Base-by-base conservation (phyloP, 2,113 vertebrate species). In the Morone chrysops region DNA sequence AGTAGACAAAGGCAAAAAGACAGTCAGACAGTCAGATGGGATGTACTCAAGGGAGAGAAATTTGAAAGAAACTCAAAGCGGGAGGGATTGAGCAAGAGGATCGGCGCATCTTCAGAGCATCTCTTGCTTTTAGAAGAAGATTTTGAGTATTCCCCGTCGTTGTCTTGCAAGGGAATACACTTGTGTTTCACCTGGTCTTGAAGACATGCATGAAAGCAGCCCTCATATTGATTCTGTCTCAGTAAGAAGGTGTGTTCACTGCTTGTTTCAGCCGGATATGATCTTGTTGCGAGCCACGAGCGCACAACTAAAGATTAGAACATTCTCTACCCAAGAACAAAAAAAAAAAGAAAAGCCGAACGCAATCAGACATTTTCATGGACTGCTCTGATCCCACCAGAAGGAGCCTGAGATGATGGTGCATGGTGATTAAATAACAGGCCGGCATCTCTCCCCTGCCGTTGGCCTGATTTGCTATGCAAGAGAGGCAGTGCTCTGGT, bases 401-500 rank as follows among this genome's bases (percentile, higher is more conserved):
- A 62, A 77, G 75, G 67, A 83, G 78, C 51, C 40, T 17, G 78
- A 81, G 87, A 90, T 75, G 84, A 87, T 84, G 80, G 82, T 67
- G 74, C 67, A 9, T 80, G 84, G 82, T 84, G 89, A 90, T 91
- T 92, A 89, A 93, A 92, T 92, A 92, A 91, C 87, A 80, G 87
- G 59, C 87, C 74, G n/a, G 70, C 75, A 5, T 74, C 75, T 65
- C 90, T 83, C 89, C 82, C 78, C 88, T 70, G 84, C 78, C 80
- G 74, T 82, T 82, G 91, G 82, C 86, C 91, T 92, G 90, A 90
- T 94, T 94, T 89, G 84, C 80, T 76, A 90, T 93, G 90, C 91
- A 89, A 90, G 71, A 73, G 90, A 87, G 86, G 89, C 87, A 81
- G 86, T 17, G 81, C 85, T 90, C 82, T 88, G 88, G 94, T 94